These are phyloP conservation scores for Papilio aristodemus DNA, from an alignment of 1,140 invertebrate genomes.

Conservation along the genomic window DNA sequence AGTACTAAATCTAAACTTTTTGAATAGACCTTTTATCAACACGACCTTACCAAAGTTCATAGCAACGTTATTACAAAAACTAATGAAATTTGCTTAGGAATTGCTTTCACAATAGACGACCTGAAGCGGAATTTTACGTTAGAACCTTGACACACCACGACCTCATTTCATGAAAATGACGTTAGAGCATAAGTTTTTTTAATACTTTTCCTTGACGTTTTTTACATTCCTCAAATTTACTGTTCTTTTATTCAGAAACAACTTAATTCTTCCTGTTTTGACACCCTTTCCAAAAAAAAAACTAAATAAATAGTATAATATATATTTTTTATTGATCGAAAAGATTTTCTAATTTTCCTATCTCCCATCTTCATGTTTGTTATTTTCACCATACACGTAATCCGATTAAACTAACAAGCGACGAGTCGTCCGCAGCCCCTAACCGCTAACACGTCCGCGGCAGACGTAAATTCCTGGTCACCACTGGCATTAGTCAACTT, in stretches of 20 bases:
- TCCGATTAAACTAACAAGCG: background rate
- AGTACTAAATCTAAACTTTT: too few species aligned
- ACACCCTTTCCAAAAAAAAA: too few species aligned
- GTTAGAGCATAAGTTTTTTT: background rate
- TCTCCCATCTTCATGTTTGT: background rate
- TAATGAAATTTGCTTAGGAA: background rate
- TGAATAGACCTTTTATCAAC: background rate
- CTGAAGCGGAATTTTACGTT: background rate
- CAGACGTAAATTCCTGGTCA: constrained; percentile 22
- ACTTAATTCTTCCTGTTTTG: too few species aligned
- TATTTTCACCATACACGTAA: background rate
- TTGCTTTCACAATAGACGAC: background rate
- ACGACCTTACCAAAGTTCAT: background rate
- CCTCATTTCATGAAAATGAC: background rate
- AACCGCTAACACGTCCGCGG: constrained; percentile 9
- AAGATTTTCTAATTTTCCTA: background rate
- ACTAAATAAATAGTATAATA: too few species aligned
- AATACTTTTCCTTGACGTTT: background rate
- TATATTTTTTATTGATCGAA: too few species aligned
- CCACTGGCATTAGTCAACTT: constrained; percentile 16
- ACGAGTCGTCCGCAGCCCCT: background rate
- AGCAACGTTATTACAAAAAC: background rate
- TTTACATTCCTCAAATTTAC: background rate
- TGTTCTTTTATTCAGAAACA: background rate
- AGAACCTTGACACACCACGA: constrained; percentile 13